A percentile compares a stretch with the other conserved stretches of the same genome.
phyloP scores from a whole-genome alignment of 2,888 invertebrate species.

The Diarsia rubi region DNA sequence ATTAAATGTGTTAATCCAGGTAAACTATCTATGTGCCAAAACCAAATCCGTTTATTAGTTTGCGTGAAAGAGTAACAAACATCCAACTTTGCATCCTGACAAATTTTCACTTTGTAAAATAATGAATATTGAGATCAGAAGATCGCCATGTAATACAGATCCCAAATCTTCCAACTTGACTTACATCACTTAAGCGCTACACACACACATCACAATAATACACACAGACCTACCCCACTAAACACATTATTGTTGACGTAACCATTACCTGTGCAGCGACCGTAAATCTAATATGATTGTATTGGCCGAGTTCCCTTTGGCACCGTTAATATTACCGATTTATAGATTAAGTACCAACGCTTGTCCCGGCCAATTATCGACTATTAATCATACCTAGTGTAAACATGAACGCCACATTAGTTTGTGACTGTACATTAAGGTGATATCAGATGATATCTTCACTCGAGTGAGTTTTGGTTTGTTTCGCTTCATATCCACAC shows the following conservation, averaged over 20 bases:
- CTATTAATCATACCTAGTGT: constrained; percentile 72
- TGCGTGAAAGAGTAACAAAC: neutral
- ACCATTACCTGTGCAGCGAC: constrained; percentile 49
- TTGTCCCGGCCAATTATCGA: constrained; percentile 73
- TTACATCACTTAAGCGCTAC: neutral
- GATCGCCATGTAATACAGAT: neutral
- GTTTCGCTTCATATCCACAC: neutral
- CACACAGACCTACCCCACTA: constrained; percentile 6
- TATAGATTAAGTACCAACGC: constrained; percentile 70
- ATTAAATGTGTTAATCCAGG: too few species aligned
- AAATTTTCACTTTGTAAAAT: neutral
- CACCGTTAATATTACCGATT: constrained; percentile 68
- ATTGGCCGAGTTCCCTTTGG: constrained; percentile 59
- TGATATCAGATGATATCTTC: constrained; percentile 5
- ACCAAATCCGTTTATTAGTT: too few species aligned
- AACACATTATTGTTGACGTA: constrained; percentile 40
- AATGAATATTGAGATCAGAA: neutral
- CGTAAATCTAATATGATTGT: constrained; percentile 61
- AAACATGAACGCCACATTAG: constrained; percentile 61
- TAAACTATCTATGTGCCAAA: too few species aligned
- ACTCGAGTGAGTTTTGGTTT: neutral
- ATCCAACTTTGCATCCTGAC: neutral
- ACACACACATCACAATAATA: neutral
- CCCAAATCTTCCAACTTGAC: neutral
- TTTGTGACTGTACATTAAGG: constrained; percentile 35